These are phyloP conservation scores for Halictus ligatus DNA, from an alignment of 2,888 invertebrate species.

Conservation along the genomic window DNA sequence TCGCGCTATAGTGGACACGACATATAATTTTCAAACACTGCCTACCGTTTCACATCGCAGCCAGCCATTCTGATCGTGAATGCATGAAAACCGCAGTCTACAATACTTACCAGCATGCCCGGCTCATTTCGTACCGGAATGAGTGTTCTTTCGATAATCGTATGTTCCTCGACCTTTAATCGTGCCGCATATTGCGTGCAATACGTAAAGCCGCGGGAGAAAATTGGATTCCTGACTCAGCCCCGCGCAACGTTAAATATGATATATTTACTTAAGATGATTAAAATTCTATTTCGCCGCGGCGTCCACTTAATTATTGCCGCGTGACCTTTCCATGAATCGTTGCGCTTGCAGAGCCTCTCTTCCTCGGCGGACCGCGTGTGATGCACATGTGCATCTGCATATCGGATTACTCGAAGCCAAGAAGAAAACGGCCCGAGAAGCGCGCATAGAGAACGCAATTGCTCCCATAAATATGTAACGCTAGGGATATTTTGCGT, in stretches of 20 bases:
- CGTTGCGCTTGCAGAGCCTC: slow-evolving; percentile 32
- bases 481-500: slow-evolving; percentile 69
- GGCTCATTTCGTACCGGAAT: neutral
- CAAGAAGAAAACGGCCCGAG: slow-evolving; percentile 63
- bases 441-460: slow-evolving; percentile 29
- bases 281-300: slow-evolving; percentile 6
- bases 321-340: slow-evolving; percentile 52
- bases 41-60: no score
- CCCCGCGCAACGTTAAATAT: neutral
- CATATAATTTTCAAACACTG: no score
- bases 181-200: neutral
- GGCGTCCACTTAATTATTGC: slow-evolving; percentile 54
- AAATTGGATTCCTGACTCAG: slow-evolving; percentile 2
- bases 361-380: slow-evolving; percentile 24
- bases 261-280: neutral
- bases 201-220: neutral
- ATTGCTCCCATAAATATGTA: slow-evolving; percentile 74
- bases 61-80: no score
- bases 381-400: slow-evolving; percentile 65
- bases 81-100: no score
- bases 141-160: neutral
- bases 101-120: neutral
- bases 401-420: slow-evolving; percentile 74
- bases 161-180: neutral
- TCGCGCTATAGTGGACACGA: no score